These are phyloP conservation scores for Parotia lawesii DNA, from an alignment of 2,113 vertebrate genomes.

Conservation along the genomic window DNA sequence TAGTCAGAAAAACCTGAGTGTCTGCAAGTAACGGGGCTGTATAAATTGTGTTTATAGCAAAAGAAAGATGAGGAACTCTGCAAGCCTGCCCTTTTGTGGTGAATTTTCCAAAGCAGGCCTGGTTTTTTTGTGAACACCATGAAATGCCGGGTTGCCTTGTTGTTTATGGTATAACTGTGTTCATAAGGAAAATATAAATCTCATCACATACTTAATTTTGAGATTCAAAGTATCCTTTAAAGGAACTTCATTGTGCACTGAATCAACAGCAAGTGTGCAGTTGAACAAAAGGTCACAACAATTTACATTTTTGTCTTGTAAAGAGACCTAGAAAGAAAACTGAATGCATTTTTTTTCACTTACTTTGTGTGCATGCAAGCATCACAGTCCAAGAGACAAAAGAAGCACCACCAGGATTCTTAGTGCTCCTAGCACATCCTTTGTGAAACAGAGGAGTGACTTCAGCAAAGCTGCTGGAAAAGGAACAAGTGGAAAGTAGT, in stretches of 20 bases:
- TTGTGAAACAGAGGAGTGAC: not conserved
- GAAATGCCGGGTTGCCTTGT: not conserved
- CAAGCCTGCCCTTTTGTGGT: not conserved
- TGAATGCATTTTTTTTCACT: not conserved
- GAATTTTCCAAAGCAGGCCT: not conserved
- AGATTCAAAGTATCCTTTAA: not conserved
- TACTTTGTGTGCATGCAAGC: not conserved
- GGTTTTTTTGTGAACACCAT: not conserved
- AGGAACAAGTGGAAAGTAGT: not conserved
- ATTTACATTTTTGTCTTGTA: not conserved
- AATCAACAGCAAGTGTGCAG: not conserved
- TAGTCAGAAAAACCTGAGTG: not conserved
- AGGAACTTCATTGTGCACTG: not conserved
- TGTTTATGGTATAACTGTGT: not conserved
- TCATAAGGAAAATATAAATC: not conserved
- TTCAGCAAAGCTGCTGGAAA: not conserved
- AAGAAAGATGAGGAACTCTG: not conserved
- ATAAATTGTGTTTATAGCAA: not conserved
- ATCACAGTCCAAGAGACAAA: not conserved
- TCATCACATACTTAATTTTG: not conserved
- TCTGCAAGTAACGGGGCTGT: not conserved
- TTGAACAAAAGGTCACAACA: not conserved
- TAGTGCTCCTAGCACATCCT: not conserved
- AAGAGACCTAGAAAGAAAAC: not conserved
- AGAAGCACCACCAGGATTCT: not conserved